phyloP scores from a whole-genome alignment of 2,888 invertebrate species.

The Rotaria magnacalcarata region DNA sequence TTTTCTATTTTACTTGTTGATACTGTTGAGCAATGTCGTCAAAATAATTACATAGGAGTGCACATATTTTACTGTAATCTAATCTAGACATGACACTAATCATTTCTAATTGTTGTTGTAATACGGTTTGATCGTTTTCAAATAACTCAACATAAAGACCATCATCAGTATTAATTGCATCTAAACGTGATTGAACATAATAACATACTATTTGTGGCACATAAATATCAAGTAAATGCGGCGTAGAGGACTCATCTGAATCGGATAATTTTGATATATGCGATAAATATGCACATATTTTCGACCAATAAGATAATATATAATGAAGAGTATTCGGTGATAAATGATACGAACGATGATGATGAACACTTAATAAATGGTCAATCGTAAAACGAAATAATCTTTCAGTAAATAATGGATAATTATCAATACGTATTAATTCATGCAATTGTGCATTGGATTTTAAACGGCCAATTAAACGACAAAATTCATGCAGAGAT shows the following conservation, averaged over 20 bases:
- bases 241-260: slow-evolving; percentile 71
- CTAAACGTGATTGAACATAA: slow-evolving; percentile 84
- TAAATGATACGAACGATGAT: slow-evolving; percentile 75
- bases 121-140: slow-evolving; percentile 37
- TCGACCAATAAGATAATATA: slow-evolving; percentile 89
- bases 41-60: slow-evolving; percentile 84
- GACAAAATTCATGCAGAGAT: slow-evolving; percentile 97
- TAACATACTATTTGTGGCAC: slow-evolving; percentile 87
- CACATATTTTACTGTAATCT: slow-evolving; percentile 93
- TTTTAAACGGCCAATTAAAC: slow-evolving; percentile 86
- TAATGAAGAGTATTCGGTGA: slow-evolving; percentile 97
- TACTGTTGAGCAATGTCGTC: slow-evolving; percentile 81
- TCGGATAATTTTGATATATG: slow-evolving; percentile 71
- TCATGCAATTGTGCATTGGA: slow-evolving; percentile 96
- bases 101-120: slow-evolving; percentile 49
- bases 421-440: slow-evolving; percentile 89
- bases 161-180: slow-evolving; percentile 57
- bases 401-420: slow-evolving; percentile 83
- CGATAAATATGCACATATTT: slow-evolving; percentile 96
- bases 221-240: slow-evolving; percentile 86
- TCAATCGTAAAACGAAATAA: slow-evolving; percentile 87
- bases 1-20: slow-evolving; percentile 65
- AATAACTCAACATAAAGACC: not conserved
- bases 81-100: slow-evolving; percentile 88
- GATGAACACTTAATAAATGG: slow-evolving; percentile 47